Conservation (phyloP, 1,140 invertebrate species). For the Sarcophaga peregrina region DNA sequence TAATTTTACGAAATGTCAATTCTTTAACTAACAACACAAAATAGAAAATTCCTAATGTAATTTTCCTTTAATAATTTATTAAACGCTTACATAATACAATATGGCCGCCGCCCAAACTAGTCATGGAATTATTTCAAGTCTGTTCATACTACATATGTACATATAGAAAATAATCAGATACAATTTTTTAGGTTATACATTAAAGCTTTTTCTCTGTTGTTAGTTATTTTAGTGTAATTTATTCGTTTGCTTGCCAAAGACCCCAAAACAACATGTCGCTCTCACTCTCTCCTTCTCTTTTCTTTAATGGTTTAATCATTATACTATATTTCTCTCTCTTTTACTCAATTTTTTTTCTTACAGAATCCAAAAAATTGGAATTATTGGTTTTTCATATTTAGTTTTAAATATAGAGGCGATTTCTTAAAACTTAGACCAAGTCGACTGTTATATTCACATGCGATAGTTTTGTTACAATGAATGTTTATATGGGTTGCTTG, state of each 20-base stretch:
- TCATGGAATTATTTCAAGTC: conserved; percentile 16
- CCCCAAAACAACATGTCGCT: neutral
- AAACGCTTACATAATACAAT: conserved; percentile 15
- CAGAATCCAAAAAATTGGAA: neutral
- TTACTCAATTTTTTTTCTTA: neutral
- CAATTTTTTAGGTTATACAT: conserved; percentile 3
- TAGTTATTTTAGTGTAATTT: neutral
- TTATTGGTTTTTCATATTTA: neutral
- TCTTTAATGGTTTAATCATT: neutral
- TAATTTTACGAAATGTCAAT: neutral
- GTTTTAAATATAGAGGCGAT: too few species aligned
- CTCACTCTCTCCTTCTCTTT: conserved; percentile 12
- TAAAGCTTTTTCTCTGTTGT: conserved; percentile 1
- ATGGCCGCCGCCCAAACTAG: conserved; percentile 4
- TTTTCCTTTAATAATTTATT: neutral
- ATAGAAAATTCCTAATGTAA: neutral
- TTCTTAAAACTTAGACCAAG: too few species aligned
- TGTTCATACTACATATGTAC: neutral
- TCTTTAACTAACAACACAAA: neutral
- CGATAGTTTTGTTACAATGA: neutral
- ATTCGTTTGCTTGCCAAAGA: neutral
- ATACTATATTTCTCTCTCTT: neutral
- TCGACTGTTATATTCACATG: neutral
- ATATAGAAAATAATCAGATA: conserved; percentile 11
- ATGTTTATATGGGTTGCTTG: neutral